These are phyloP conservation scores for Oncorhynchus kisutch DNA, from an alignment of 2,113 vertebrate genomes.

Conservation along the genomic window DNA sequence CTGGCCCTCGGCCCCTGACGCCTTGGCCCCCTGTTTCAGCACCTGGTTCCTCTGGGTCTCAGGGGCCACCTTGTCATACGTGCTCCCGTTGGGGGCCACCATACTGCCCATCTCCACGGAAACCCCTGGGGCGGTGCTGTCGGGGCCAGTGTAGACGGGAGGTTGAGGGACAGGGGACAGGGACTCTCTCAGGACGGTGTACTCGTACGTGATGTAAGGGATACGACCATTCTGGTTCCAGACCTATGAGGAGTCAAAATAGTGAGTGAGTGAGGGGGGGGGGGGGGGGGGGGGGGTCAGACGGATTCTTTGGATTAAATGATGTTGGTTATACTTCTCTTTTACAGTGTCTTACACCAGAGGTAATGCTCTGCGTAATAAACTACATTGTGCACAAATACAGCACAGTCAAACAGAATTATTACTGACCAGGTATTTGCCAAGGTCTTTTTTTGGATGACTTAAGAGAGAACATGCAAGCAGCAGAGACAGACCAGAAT, in stretches of 20 bases:
- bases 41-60: slow-evolving; percentile 64
- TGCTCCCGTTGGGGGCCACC: slow-evolving; percentile 76
- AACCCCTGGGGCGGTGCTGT: slow-evolving; percentile 63
- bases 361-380: too few species aligned
- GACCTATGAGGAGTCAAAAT: slow-evolving; percentile 70
- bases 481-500: background rate
- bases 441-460: background rate
- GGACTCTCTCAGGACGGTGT: slow-evolving; percentile 86
- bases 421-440: background rate
- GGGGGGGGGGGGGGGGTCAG: background rate
- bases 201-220: slow-evolving; percentile 94
- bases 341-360: too few species aligned
- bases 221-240: slow-evolving; percentile 95
- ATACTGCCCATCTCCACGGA: slow-evolving; percentile 65
- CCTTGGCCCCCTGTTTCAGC: slow-evolving; percentile 51
- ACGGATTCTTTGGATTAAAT: background rate
- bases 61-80: slow-evolving; percentile 64
- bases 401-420: too few species aligned
- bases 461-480: background rate
- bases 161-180: slow-evolving; percentile 76
- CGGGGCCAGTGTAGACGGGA: slow-evolving; percentile 80
- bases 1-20: slow-evolving; percentile 66
- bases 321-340: too few species aligned
- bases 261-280: background rate
- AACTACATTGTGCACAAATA: too few species aligned